Conservation (phyloP, 2,888 invertebrate species). For the Leptura quadrifasciata region DNA sequence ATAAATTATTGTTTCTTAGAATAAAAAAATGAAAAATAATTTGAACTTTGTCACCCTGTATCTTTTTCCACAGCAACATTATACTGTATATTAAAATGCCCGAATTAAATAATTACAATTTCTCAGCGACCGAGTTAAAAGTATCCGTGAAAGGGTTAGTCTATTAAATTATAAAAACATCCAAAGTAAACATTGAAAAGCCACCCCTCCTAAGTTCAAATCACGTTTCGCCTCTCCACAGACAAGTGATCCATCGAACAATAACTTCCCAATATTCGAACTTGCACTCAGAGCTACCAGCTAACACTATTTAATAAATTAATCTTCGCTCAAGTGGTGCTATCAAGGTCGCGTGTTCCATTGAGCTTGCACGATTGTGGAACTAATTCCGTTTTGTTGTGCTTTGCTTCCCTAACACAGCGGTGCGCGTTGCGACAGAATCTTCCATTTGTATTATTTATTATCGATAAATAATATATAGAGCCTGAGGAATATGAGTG, state of each 20-base stretch:
- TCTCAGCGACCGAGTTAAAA: not conserved
- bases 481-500: too few relatives aligned
- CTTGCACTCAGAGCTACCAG: not conserved
- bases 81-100: too few relatives aligned
- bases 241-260: conserved; percentile 8
- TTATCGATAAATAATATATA: too few relatives aligned
- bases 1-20: too few relatives aligned
- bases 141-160: conserved; percentile 43
- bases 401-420: not conserved
- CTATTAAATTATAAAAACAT: conserved; percentile 56
- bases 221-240: conserved; percentile 51
- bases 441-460: too few relatives aligned
- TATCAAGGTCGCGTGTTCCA: not conserved
- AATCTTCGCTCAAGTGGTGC: conserved; percentile 11
- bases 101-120: too few relatives aligned
- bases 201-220: conserved; percentile 50
- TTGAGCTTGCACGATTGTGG: not conserved
- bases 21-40: too few relatives aligned
- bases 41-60: too few relatives aligned
- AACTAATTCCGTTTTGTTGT: not conserved
- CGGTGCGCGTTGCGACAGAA: not conserved
- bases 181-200: conserved; percentile 53
- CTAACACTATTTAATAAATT: conserved; percentile 15
- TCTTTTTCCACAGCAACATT: too few relatives aligned
- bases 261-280: conserved; percentile 2